Evolutionary conservation across 2,113 vertebrate species (phyloP).

Genomic region (Antidorcas marsupialis): DNA sequence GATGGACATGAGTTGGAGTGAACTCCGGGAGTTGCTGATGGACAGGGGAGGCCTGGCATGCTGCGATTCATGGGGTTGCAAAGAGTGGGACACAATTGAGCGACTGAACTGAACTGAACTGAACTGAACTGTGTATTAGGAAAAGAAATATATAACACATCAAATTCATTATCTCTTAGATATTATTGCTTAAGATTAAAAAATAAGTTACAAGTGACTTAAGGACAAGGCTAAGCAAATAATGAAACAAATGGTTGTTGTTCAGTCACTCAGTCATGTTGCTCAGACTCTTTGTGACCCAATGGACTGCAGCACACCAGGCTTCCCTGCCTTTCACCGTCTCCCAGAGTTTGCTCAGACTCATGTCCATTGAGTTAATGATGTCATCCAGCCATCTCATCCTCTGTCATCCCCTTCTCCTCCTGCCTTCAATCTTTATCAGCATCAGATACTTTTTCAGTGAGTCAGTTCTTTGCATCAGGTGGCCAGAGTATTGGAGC

Average conservation of each 20-base stretch:
- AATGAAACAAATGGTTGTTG: background rate
- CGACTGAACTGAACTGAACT: no score
- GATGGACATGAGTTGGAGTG: no score
- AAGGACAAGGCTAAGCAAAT: background rate
- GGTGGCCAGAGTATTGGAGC: background rate
- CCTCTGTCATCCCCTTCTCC: background rate
- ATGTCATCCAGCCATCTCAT: background rate
- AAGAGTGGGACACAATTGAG: no score
- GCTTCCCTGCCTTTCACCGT: background rate
- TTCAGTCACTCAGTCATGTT: background rate
- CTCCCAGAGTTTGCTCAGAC: background rate
- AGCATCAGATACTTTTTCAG: background rate
- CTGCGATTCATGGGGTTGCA: no score
- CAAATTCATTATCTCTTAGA: background rate
- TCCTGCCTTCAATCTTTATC: background rate
- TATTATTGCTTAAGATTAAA: background rate
- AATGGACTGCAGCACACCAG: background rate
- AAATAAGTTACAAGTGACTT: background rate
- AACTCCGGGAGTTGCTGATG: no score
- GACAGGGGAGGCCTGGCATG: no score
- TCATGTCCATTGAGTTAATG: background rate
- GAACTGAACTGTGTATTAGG: background rate
- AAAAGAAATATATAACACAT: background rate
- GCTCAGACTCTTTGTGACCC: background rate
- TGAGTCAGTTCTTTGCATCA: background rate